These are phyloP conservation scores for Chymomyza costata DNA, from an alignment of 1,140 invertebrate genomes.

Conservation along the genomic window DNA sequence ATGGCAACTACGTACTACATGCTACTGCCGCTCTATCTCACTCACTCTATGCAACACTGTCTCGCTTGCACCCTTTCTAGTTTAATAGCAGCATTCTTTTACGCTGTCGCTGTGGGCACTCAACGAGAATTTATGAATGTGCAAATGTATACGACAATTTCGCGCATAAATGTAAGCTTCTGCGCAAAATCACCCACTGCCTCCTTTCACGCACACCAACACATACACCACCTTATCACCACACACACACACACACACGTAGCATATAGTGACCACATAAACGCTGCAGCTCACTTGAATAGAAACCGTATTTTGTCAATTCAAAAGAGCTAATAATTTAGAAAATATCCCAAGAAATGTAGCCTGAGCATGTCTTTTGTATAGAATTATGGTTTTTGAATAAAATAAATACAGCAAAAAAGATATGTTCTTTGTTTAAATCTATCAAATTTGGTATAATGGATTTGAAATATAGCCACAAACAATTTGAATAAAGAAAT, in stretches of 20 bases:
- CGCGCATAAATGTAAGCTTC: conserved; percentile 70
- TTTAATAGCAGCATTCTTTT: conserved; percentile 45
- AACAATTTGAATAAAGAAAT: no score
- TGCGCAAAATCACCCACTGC: conserved; percentile 6
- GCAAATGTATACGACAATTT: conserved; percentile 72
- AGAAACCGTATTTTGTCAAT: no score
- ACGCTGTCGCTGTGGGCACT: conserved; percentile 60
- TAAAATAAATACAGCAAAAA: no score
- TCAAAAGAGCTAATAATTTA: no score
- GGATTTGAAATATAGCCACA: no score
- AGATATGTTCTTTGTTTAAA: no score
- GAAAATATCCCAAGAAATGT: no score
- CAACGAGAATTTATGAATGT: conserved; percentile 73
- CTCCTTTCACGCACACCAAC: neutral
- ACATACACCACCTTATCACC: neutral
- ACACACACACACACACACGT: conserved; percentile 1
- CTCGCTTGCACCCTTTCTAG: neutral
- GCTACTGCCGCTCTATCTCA: neutral
- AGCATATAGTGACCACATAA: no score
- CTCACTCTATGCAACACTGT: conserved; percentile 8
- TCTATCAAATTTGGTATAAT: no score
- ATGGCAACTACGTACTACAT: neutral
- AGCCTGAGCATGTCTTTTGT: no score
- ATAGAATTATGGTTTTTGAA: no score
- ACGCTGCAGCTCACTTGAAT: no score